Evolutionary conservation across 2,113 vertebrate genomes (phyloP).

Genomic region (Otolemur garnettii): DNA sequence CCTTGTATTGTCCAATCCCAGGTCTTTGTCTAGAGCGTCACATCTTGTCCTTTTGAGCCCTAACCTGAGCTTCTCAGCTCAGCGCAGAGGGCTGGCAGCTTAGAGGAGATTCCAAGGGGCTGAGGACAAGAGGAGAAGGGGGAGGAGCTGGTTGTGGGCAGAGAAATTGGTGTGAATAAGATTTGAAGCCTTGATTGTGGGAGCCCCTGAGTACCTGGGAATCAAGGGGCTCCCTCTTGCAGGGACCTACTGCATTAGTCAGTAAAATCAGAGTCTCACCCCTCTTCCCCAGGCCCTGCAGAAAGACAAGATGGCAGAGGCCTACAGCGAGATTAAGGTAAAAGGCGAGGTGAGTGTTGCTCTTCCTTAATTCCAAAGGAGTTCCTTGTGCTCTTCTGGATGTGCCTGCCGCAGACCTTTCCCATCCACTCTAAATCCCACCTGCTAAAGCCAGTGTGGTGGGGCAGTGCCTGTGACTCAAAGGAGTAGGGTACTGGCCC

Average conservation of each 20-base stretch:
- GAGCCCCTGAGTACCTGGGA: no score
- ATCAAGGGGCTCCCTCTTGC: background rate
- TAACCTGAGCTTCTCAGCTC: background rate
- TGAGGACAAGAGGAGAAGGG: background rate
- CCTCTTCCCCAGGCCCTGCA: constrained; percentile 85
- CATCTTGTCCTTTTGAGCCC: background rate
- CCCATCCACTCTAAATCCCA: background rate
- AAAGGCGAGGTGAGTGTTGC: constrained; percentile 88
- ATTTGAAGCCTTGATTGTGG: background rate
- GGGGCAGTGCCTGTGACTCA: no score
- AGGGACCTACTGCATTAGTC: background rate
- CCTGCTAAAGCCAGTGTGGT: background rate
- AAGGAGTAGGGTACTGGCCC: no score
- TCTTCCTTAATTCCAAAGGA: background rate
- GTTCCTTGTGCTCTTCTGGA: background rate
- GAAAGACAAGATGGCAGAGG: constrained; percentile 89
- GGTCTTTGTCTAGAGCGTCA: background rate
- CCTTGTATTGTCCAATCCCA: accelerated
- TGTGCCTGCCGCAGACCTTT: accelerated
- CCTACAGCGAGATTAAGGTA: constrained; percentile 89
- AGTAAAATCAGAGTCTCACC: background rate
- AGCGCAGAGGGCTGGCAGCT: background rate
- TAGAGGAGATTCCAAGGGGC: background rate
- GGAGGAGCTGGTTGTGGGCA: background rate
- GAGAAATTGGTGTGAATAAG: background rate